phyloP scores from a whole-genome alignment of 2,113 vertebrate species.

The Gobio gobio region DNA sequence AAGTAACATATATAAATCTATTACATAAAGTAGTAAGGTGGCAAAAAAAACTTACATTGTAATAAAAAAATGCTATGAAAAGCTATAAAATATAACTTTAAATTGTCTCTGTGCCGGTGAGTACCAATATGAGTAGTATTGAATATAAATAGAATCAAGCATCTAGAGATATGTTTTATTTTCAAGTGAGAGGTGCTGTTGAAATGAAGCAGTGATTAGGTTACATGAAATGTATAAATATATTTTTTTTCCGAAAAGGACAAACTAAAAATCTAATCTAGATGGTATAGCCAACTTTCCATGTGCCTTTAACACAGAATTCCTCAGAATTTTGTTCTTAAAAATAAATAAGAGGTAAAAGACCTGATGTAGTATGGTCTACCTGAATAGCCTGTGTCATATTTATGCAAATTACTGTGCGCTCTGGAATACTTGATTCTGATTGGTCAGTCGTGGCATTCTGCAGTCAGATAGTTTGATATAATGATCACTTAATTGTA shows the following conservation, averaged over 20 bases:
- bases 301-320: not conserved
- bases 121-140: not conserved
- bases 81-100: not conserved
- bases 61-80: not conserved
- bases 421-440: not conserved
- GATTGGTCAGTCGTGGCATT: constrained; percentile 12
- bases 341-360: not conserved
- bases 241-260: not conserved
- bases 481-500: not conserved
- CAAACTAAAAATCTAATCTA: not conserved
- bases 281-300: not conserved
- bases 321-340: not conserved
- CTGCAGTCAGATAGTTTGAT: not conserved
- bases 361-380: not conserved
- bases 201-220: not conserved
- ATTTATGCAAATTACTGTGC: not conserved
- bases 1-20: not conserved
- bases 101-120: not conserved
- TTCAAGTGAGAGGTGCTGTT: not conserved
- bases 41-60: not conserved
- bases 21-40: not conserved
- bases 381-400: not conserved
- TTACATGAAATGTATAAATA: not conserved
- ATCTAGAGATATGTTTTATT: not conserved
- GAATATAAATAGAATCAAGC: not conserved